These are phyloP conservation scores for Cossypha caffra DNA, from an alignment of 2,797 vertebrate species.

Conservation along the genomic window DNA sequence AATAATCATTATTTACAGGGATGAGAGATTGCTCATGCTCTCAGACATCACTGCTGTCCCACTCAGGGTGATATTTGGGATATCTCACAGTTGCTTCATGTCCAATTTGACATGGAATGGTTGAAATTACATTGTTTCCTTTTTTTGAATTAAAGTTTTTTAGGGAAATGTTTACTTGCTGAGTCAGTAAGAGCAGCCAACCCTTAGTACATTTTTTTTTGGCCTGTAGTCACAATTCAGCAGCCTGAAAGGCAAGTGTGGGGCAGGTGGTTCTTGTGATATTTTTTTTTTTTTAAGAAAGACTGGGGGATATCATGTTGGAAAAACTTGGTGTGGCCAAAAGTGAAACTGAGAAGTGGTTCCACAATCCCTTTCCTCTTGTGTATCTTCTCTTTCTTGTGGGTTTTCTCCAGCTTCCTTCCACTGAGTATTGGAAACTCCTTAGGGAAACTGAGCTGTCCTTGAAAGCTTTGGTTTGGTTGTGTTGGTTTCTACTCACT, in stretches of 20 bases:
- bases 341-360: not conserved
- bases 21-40: not conserved
- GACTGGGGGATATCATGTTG: fast-evolving
- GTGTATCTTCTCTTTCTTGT: not conserved
- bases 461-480: fast-evolving
- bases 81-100: not conserved
- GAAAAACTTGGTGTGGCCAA: not conserved
- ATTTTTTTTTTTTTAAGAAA: not conserved
- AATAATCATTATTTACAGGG: not conserved
- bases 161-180: fast-evolving
- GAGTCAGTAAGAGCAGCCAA: not conserved
- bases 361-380: fast-evolving
- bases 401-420: not conserved
- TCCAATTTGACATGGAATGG: fast-evolving
- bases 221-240: not conserved
- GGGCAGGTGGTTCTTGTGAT: not conserved
- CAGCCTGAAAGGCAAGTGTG: not conserved
- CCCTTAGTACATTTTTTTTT: not conserved
- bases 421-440: not conserved
- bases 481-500: fast-evolving
- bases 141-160: not conserved
- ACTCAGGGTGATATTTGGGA: not conserved
- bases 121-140: not conserved
- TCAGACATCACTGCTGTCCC: not conserved
- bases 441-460: fast-evolving